Conservation (phyloP, 2,888 invertebrate species). For the Microplitis manilae region DNA sequence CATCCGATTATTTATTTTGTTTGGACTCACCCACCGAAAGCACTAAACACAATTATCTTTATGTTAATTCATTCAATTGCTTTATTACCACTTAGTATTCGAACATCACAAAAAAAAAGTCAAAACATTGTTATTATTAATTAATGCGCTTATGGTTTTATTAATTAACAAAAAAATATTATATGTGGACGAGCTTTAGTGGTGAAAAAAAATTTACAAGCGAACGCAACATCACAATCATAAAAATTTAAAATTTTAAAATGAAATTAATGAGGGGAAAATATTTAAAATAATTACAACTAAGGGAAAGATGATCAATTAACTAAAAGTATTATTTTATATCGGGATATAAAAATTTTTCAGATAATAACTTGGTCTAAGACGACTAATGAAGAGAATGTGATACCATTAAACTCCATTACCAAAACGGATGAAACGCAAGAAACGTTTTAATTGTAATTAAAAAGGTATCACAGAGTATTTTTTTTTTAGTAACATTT, state of each 20-base stretch:
- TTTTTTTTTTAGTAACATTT: conserved; percentile 12
- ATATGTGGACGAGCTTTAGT: conserved; percentile 25
- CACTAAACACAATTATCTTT: neutral
- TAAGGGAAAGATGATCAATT: conserved; percentile 39
- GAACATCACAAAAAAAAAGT: neutral
- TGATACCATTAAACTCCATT: conserved; percentile 66
- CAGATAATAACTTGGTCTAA: conserved; percentile 64
- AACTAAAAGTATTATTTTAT: conserved; percentile 45
- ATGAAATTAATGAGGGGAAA: neutral
- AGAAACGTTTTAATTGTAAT: conserved; percentile 58
- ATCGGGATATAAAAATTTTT: conserved; percentile 50
- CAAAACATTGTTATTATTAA: conserved; percentile 3
- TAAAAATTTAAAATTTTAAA: neutral
- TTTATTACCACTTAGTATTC: neutral
- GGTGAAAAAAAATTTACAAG: neutral
- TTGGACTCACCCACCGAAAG: neutral
- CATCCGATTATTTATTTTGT: neutral
- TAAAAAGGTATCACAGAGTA: conserved; percentile 57
- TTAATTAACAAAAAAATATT: conserved; percentile 26
- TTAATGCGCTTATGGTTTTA: conserved; percentile 9
- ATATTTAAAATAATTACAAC: neutral
- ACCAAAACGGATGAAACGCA: conserved; percentile 62
- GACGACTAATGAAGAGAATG: conserved; percentile 65
- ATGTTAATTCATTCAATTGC: neutral
- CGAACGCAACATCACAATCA: conserved; percentile 34